A percentile compares a stretch with the other conserved stretches of the same genome.
phyloP scores from a whole-genome alignment of 1,140 invertebrate species.

The Adelges cooleyi region DNA sequence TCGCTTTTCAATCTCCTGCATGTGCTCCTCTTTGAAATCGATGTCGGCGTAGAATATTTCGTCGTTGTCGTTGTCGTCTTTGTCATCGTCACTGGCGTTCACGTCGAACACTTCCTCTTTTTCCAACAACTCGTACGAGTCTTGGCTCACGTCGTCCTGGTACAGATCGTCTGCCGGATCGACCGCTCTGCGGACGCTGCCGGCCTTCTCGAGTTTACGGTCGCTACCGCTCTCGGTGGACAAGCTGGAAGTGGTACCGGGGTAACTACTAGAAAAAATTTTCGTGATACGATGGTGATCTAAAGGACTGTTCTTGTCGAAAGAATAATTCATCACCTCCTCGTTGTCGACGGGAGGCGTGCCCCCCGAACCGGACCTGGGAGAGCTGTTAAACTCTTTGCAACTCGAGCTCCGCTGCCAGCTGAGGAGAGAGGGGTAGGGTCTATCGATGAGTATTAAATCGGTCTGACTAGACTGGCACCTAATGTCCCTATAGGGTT shows the following conservation, averaged over 20 bases:
- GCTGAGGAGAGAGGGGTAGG: slow-evolving; percentile 38
- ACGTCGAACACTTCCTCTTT: slow-evolving; percentile 46
- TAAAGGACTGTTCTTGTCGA: slow-evolving; percentile 34
- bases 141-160: slow-evolving; percentile 76
- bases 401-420: slow-evolving; percentile 68
- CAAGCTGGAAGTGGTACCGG: slow-evolving; percentile 54
- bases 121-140: slow-evolving; percentile 75
- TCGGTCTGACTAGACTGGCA: slow-evolving; percentile 26
- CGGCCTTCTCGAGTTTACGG: slow-evolving; percentile 33
- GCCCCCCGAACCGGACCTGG: slow-evolving; percentile 14
- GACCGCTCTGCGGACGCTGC: slow-evolving; percentile 34
- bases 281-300: slow-evolving; percentile 39
- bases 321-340: slow-evolving; percentile 23
- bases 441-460: slow-evolving; percentile 23
- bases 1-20: slow-evolving; percentile 34
- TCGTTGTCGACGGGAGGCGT: not conserved
- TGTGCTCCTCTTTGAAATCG: slow-evolving; percentile 32
- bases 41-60: slow-evolving; percentile 56
- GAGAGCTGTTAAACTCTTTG: slow-evolving; percentile 34
- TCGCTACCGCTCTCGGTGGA: slow-evolving; percentile 45
- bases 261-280: slow-evolving; percentile 72
- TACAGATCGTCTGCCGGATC: slow-evolving; percentile 29
- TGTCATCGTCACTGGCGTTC: slow-evolving; percentile 39
- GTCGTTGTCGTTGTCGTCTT: too few relatives aligned
- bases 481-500: slow-evolving; percentile 18